Evolutionary conservation across 2,888 invertebrate genomes (phyloP).

Genomic region (Philopedon plagiatum): DNA sequence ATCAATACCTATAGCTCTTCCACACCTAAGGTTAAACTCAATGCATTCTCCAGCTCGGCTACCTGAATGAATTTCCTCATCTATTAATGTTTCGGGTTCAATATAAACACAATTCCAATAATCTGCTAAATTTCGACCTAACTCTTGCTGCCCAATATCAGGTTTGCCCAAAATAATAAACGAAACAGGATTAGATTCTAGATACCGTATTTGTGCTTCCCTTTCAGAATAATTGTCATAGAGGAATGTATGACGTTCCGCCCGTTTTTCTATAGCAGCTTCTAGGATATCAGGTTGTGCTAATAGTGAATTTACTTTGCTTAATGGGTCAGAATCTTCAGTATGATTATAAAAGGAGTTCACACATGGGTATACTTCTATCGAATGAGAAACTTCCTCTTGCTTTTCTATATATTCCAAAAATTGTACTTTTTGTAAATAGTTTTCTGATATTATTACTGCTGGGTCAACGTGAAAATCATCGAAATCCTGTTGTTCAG

Average conservation of each 20-base stretch:
- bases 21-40: constrained; percentile 72
- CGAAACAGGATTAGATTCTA: constrained; percentile 71
- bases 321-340: constrained; percentile 68
- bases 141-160: constrained; percentile 69
- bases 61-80: constrained; percentile 73
- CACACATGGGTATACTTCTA: constrained; percentile 64
- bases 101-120: constrained; percentile 74
- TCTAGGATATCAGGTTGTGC: constrained; percentile 50
- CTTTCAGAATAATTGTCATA: constrained; percentile 70
- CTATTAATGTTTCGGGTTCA: constrained; percentile 72
- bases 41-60: constrained; percentile 74
- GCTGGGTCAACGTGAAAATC: constrained; percentile 60
- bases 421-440: constrained; percentile 58
- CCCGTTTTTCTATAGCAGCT: not conserved
- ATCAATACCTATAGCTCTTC: constrained; percentile 71
- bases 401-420: constrained; percentile 51
- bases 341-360: constrained; percentile 68
- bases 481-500: constrained; percentile 39
- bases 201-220: constrained; percentile 70
- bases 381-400: constrained; percentile 15
- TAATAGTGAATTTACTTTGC: constrained; percentile 63
- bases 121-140: constrained; percentile 73
- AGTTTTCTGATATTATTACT: constrained; percentile 59
- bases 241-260: not conserved
- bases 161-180: constrained; percentile 76